Evolutionary conservation across 2,113 vertebrate species (phyloP).

Genomic region (Pipra filicauda): DNA sequence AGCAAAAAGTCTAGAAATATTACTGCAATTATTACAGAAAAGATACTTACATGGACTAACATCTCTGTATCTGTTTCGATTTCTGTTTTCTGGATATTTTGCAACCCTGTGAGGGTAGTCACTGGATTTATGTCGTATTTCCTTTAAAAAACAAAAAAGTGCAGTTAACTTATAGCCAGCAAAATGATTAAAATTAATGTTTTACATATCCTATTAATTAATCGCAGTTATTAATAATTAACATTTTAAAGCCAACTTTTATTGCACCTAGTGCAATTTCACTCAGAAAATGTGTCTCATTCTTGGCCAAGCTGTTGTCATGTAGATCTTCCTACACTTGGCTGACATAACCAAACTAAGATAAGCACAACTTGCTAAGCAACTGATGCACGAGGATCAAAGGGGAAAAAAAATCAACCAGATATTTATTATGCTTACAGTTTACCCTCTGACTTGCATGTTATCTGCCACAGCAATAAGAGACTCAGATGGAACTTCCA

Average conservation of each 20-base stretch:
- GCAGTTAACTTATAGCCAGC: slow-evolving; percentile 20
- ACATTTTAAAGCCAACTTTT: background rate
- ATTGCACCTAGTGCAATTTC: background rate
- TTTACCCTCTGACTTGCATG: background rate
- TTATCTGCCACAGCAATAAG: background rate
- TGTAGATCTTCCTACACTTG: background rate
- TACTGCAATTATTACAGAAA: background rate
- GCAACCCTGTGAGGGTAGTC: slow-evolving; percentile 92
- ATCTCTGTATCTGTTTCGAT: slow-evolving; percentile 97
- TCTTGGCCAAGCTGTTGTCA: background rate
- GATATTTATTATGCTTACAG: background rate
- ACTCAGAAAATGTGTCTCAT: background rate
- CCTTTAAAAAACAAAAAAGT: slow-evolving; percentile 79
- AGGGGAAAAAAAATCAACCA: accelerated
- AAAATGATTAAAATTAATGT: background rate
- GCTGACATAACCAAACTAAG: background rate
- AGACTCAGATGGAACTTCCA: background rate
- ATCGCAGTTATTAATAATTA: background rate
- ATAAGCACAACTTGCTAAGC: background rate
- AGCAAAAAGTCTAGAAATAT: background rate
- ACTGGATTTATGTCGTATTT: slow-evolving; percentile 91
- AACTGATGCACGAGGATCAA: background rate
- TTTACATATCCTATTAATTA: background rate
- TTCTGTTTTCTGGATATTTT: slow-evolving; percentile 91
- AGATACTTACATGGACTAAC: slow-evolving; percentile 96